These are phyloP conservation scores for Meda fulgida DNA, from an alignment of 2,797 vertebrate genomes.

Conservation along the genomic window DNA sequence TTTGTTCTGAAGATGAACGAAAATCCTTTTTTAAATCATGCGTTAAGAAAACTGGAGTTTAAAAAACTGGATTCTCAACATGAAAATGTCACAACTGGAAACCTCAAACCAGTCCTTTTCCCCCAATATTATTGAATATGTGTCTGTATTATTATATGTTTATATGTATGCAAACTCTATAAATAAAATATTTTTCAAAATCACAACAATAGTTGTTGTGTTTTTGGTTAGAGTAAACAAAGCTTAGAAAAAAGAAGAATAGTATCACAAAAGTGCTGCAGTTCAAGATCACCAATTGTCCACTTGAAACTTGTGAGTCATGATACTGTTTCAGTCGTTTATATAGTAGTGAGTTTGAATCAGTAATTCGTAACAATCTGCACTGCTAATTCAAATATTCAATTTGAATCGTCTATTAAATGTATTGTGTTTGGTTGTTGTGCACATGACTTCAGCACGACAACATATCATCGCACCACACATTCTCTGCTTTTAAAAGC, in stretches of 20 bases:
- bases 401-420: background rate
- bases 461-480: background rate
- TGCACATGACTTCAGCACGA: background rate
- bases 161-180: background rate
- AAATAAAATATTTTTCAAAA: slow-evolving; percentile 19
- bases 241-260: background rate
- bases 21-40: background rate
- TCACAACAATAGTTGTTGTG: background rate
- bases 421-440: background rate
- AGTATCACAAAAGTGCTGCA: background rate
- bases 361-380: background rate
- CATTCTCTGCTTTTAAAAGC: slow-evolving; percentile 2
- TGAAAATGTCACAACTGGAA: slow-evolving; percentile 20
- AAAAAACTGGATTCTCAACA: background rate
- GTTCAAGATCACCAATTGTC: slow-evolving; percentile 1
- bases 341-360: background rate
- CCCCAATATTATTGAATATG: background rate
- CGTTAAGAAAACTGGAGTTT: slow-evolving; percentile 14
- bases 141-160: background rate
- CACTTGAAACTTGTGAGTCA: background rate
- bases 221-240: background rate
- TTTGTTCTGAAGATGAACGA: too few species aligned
- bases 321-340: background rate
- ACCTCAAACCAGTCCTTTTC: background rate
- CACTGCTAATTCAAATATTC: background rate